Conservation (phyloP, 1,140 invertebrate species). For the Octopus sinensis region DNA sequence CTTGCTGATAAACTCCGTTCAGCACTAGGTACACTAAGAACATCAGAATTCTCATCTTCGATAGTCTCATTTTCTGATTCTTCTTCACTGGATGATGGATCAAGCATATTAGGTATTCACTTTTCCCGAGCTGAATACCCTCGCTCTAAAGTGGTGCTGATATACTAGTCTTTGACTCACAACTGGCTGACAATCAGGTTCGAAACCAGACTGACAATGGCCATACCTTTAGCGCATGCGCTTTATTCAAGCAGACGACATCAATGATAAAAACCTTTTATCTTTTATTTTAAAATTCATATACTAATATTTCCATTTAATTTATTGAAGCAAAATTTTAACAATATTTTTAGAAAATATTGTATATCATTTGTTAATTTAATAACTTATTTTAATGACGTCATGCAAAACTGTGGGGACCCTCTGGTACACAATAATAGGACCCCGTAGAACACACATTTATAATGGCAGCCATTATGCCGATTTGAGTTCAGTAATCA, state of each 20-base stretch:
- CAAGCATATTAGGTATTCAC: slow-evolving; percentile 55
- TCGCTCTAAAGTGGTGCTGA: neutral
- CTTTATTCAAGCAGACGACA: slow-evolving; percentile 30
- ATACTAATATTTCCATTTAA: too few relatives aligned
- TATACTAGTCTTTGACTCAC: neutral
- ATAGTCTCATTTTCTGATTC: slow-evolving; percentile 52
- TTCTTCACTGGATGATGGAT: slow-evolving; percentile 62
- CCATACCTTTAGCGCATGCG: slow-evolving; percentile 30
- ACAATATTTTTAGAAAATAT: too few relatives aligned
- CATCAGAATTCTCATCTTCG: slow-evolving; percentile 60
- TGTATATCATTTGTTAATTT: too few relatives aligned
- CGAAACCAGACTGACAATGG: neutral
- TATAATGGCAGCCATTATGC: slow-evolving; percentile 44
- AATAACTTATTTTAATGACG: slow-evolving; percentile 22
- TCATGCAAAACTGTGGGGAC: slow-evolving; percentile 25
- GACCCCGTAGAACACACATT: slow-evolving; percentile 30
- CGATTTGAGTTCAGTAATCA: neutral
- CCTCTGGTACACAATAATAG: slow-evolving; percentile 30
- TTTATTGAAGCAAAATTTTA: too few relatives aligned
- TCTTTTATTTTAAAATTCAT: too few relatives aligned
- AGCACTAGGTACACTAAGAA: slow-evolving; percentile 51
- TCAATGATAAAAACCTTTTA: slow-evolving; percentile 10
- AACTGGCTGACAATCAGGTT: neutral
- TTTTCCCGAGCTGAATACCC: neutral
- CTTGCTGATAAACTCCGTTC: slow-evolving; percentile 56